Conservation (phyloP, 1,140 invertebrate species). For the Orussus abietinus region DNA sequence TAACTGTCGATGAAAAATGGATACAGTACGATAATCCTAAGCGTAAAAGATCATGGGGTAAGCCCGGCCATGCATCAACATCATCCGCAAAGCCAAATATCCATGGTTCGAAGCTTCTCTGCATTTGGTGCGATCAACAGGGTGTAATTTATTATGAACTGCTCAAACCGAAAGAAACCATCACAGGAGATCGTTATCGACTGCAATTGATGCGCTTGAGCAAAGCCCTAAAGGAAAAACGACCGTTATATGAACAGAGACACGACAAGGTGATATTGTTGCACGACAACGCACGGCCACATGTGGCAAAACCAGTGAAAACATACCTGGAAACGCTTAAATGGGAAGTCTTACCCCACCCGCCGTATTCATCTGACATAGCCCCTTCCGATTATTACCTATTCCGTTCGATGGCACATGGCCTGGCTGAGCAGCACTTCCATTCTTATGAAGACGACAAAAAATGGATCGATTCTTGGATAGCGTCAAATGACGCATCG, state of each 20-base stretch:
- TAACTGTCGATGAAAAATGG: slow-evolving; percentile 20
- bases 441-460: no score
- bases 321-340: slow-evolving; percentile 21
- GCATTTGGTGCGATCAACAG: slow-evolving; percentile 35
- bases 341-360: slow-evolving; percentile 28
- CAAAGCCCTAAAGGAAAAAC: slow-evolving; percentile 8
- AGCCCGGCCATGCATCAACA: slow-evolving; percentile 17
- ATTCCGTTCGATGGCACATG: slow-evolving; percentile 16
- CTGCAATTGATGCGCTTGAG: slow-evolving; percentile 13
- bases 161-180: slow-evolving; percentile 10
- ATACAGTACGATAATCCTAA: slow-evolving; percentile 13
- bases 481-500: no score
- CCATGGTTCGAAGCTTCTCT: slow-evolving; percentile 20
- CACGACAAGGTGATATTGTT: slow-evolving; percentile 6
- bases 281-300: slow-evolving; percentile 27
- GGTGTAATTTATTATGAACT: slow-evolving; percentile 30
- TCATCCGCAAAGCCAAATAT: slow-evolving; percentile 18
- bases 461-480: no score
- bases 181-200: slow-evolving; percentile 9
- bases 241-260: slow-evolving; percentile 1
- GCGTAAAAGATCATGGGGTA: slow-evolving; percentile 23
- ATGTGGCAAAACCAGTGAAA: slow-evolving; percentile 24
- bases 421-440: slow-evolving; percentile 16
- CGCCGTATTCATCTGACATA: slow-evolving; percentile 27
- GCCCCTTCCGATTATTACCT: slow-evolving; percentile 24